phyloP scores from a whole-genome alignment of 2,797 vertebrate genomes.

The Ptychobarbus kaznakovi region DNA sequence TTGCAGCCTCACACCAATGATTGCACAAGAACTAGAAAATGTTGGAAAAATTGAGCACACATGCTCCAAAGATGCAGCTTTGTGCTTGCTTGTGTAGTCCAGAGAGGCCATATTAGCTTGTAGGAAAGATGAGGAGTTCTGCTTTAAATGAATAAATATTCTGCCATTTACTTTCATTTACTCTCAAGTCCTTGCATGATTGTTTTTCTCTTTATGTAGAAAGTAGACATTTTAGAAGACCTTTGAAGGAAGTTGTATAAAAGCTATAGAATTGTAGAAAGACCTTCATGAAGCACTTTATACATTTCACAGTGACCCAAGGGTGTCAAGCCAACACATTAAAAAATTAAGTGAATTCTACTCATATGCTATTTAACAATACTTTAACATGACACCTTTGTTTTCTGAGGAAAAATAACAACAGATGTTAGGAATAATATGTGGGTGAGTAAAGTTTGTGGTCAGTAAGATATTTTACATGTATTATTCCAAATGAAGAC shows the following conservation, averaged over 20 bases:
- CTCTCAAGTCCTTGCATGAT: too few species aligned
- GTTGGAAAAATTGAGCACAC: not conserved
- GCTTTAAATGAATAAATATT: not conserved
- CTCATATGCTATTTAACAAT: not conserved
- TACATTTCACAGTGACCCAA: not conserved
- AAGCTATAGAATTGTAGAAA: not conserved
- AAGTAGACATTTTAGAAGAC: not conserved
- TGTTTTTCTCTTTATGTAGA: not conserved
- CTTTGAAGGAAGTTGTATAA: not conserved
- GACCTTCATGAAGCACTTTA: not conserved
- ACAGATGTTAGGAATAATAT: not conserved
- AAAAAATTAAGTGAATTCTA: not conserved
- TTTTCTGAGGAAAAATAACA: not conserved
- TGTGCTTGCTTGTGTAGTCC: constrained; percentile 3
- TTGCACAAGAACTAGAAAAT: not conserved
- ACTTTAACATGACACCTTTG: not conserved
- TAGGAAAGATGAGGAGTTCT: not conserved
- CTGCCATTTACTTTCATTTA: not conserved
- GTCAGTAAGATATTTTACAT: not conserved
- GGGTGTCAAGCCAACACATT: not conserved
- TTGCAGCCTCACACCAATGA: not conserved
- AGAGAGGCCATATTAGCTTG: not conserved
- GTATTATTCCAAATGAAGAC: not conserved
- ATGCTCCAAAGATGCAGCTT: not conserved
- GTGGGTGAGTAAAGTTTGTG: not conserved